Evolutionary conservation across 2,113 vertebrate genomes (phyloP).

Genomic region (Myrmecobius fasciatus): DNA sequence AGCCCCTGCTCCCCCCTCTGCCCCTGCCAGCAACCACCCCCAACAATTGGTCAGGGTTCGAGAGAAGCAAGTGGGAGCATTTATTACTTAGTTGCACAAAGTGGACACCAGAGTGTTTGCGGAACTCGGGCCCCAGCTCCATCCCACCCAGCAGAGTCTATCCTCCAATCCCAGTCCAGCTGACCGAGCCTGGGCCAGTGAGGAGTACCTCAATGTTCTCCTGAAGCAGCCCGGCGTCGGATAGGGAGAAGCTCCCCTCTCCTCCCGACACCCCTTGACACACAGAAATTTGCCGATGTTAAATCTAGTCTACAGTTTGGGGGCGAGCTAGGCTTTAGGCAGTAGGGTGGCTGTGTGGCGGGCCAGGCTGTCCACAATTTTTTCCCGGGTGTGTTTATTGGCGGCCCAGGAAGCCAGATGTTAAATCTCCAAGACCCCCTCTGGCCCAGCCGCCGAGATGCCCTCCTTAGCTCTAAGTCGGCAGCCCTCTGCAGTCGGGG

Average conservation of each 20-base stretch:
- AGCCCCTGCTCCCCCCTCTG: fast-evolving
- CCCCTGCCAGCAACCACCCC: neutral
- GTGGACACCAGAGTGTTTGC: neutral
- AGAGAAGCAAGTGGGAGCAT: conserved; percentile 14
- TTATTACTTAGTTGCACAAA: neutral
- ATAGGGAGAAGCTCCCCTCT: neutral
- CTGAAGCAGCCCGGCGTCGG: neutral
- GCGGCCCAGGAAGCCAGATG: neutral
- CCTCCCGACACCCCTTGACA: neutral
- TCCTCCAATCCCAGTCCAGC: neutral
- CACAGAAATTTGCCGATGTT: neutral
- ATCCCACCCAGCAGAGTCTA: neutral
- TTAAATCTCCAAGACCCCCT: neutral
- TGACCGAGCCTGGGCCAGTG: neutral
- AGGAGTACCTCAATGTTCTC: neutral
- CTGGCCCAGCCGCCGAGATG: fast-evolving
- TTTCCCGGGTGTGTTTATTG: neutral
- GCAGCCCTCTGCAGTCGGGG: neutral
- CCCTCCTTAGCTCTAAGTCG: neutral
- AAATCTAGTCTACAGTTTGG: neutral
- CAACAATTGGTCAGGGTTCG: conserved; percentile 20
- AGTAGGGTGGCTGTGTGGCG: fast-evolving
- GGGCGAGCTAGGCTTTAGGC: neutral
- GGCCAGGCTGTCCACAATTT: neutral
- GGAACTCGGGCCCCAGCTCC: neutral